These are phyloP conservation scores for Drosophila kambysellisi DNA, from an alignment of 2,888 invertebrate genomes.

Conservation along the genomic window DNA sequence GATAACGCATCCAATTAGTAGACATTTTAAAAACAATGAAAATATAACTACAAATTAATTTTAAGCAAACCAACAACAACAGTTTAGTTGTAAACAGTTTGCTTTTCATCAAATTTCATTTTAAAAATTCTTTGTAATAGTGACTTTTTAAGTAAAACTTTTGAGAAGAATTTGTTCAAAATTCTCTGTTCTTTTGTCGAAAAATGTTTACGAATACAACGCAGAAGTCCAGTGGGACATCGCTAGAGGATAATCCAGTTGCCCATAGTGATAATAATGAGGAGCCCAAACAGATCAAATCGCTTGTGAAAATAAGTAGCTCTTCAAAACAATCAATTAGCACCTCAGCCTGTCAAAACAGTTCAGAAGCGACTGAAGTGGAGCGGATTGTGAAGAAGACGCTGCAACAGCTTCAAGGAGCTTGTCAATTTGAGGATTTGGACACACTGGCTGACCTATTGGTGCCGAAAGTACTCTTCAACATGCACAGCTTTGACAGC, in stretches of 20 bases:
- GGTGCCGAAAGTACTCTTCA: slow-evolving; percentile 42
- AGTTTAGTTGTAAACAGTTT: neutral
- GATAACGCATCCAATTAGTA: too few species aligned
- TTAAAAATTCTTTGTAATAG: neutral
- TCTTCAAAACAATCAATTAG: neutral
- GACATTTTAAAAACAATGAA: neutral
- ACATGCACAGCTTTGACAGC: slow-evolving; percentile 20
- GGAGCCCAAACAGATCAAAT: neutral
- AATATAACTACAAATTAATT: neutral
- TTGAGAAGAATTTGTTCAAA: neutral
- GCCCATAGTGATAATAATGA: too few species aligned
- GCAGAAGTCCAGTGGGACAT: neutral
- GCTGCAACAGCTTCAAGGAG: slow-evolving; percentile 27
- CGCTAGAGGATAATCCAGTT: neutral
- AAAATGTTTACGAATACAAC: slow-evolving; percentile 5
- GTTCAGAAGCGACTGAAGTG: neutral
- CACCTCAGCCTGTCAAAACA: too few species aligned
- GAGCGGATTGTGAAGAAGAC: slow-evolving; percentile 25
- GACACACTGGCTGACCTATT: slow-evolving; percentile 30
- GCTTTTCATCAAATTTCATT: neutral
- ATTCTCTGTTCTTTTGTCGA: neutral
- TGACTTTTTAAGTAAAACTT: neutral
- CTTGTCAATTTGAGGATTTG: neutral
- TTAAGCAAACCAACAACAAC: neutral
- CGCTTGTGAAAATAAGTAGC: slow-evolving; percentile 10